Percentiles rank a stretch among this genome's conserved stretches.
Evolutionary conservation across 1,140 invertebrate species (phyloP).

Genomic region (Drosophila insularis): DNA sequence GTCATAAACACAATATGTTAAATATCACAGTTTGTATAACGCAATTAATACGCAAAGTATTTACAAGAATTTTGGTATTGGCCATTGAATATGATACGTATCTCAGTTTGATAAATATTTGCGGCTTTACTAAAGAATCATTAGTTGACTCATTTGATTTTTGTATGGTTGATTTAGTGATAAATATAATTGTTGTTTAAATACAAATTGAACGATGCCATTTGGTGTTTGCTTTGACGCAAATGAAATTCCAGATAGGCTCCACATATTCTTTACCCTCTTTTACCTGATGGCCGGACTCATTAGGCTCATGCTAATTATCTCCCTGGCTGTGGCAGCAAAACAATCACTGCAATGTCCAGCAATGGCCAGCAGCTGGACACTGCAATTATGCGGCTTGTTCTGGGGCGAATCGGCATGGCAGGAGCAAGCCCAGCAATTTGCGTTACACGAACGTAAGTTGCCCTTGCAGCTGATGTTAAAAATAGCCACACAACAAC

Average conservation of each 20-base stretch:
- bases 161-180: background rate
- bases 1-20: constrained; percentile 43
- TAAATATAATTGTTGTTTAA: background rate
- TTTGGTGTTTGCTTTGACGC: background rate
- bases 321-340: constrained; percentile 22
- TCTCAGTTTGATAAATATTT: background rate
- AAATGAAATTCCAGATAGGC: background rate
- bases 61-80: background rate
- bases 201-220: background rate
- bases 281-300: constrained; percentile 11
- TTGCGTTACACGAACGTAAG: constrained; percentile 54
- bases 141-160: constrained; percentile 1
- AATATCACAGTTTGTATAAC: constrained; percentile 29
- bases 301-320: constrained; percentile 44
- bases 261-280: background rate
- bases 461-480: constrained; percentile 15
- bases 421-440: constrained; percentile 26
- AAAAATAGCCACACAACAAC: constrained; percentile 52
- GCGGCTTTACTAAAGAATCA: background rate
- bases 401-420: background rate
- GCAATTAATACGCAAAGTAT: constrained; percentile 18
- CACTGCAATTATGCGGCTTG: constrained; percentile 40
- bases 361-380: constrained; percentile 33
- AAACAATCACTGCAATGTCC: constrained; percentile 30
- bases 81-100: background rate